Evolutionary conservation across 1,140 invertebrate species (phyloP).

Genomic region (Eupristina koningsbergeri): DNA sequence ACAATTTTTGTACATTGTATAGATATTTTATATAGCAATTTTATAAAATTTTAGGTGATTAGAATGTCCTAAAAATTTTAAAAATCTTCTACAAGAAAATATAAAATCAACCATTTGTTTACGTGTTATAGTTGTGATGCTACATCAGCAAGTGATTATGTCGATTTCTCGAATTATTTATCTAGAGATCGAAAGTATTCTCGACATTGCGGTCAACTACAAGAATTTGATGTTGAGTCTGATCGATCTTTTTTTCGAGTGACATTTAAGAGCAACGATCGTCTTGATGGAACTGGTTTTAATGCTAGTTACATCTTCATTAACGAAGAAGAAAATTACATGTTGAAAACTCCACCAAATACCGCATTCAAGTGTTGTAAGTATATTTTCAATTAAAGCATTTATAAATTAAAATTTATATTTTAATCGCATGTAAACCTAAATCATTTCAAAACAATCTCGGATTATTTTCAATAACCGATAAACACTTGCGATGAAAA

Average conservation of each 20-base stretch:
- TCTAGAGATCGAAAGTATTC: conserved; percentile 88
- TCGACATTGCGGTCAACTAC: conserved; percentile 88
- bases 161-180: conserved; percentile 95
- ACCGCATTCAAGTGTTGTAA: conserved; percentile 48
- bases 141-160: conserved; percentile 90
- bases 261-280: conserved; percentile 93
- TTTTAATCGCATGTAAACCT: no score
- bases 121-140: conserved; percentile 78
- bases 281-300: conserved; percentile 94
- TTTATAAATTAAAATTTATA: no score
- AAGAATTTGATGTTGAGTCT: conserved; percentile 86
- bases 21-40: no score
- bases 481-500: no score
- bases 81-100: no score
- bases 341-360: conserved; percentile 66
- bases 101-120: no score
- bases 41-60: no score
- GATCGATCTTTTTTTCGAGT: conserved; percentile 95
- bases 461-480: no score
- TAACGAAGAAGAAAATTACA: conserved; percentile 70
- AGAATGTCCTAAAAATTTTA: no score
- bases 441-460: no score
- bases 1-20: no score
- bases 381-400: neutral
- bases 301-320: conserved; percentile 90